Percentiles rank a stretch among this genome's conserved stretches.
Conservation (phyloP, 2,797 vertebrate genomes). For the Danio albolineatus region DNA sequence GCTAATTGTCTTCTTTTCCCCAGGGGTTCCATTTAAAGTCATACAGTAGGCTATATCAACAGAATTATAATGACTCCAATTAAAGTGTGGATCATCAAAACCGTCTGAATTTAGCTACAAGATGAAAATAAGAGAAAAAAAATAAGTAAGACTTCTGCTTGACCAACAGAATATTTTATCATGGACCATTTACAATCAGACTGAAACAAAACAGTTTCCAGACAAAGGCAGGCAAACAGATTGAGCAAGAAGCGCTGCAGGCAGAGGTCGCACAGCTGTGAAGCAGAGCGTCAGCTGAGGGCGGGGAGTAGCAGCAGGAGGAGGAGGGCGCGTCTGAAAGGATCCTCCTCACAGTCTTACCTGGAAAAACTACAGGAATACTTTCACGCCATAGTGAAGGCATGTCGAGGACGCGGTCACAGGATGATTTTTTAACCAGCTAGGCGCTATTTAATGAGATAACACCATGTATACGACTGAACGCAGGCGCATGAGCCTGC, state of each 20-base stretch:
- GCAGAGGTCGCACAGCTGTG: constrained; percentile 34
- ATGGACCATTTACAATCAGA: too few species aligned
- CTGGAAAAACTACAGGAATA: constrained; percentile 41
- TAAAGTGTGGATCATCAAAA: too few species aligned
- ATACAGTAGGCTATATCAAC: too few species aligned
- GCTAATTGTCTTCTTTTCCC: too few species aligned
- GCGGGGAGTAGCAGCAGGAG: background rate
- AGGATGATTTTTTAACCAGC: constrained; percentile 7
- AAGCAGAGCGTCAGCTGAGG: background rate
- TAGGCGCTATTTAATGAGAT: background rate
- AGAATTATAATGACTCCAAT: too few species aligned
- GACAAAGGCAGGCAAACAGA: background rate
- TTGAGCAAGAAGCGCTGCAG: background rate
- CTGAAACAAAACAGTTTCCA: background rate
- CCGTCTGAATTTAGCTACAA: too few species aligned
- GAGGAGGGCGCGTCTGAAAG: background rate
- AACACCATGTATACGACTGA: constrained; percentile 77
- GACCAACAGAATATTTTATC: too few species aligned
- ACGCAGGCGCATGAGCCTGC: constrained; percentile 81
- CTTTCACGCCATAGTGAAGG: constrained; percentile 33
- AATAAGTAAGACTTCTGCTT: too few species aligned
- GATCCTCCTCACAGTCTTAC: constrained; percentile 39
- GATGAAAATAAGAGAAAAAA: too few species aligned
- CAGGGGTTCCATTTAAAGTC: too few species aligned
- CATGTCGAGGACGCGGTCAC: background rate